These are phyloP conservation scores for Eulimnadia texana DNA, from an alignment of 1,140 invertebrate species.

Conservation along the genomic window DNA sequence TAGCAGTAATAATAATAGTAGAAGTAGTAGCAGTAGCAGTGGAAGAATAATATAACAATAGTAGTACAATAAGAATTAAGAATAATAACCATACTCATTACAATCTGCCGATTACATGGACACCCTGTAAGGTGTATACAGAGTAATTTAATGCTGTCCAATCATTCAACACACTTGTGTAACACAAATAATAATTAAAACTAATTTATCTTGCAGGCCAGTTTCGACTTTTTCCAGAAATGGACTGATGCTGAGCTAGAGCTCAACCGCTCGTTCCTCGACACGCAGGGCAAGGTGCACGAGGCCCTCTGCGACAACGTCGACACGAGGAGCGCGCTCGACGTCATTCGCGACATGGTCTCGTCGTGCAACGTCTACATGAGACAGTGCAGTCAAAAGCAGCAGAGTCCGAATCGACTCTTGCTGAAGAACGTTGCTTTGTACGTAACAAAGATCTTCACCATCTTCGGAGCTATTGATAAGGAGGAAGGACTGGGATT, in stretches of 20 bases:
- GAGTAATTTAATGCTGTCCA: too few relatives aligned
- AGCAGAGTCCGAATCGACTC: slow-evolving; percentile 32
- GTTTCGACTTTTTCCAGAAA: slow-evolving; percentile 30
- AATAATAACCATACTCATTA: too few relatives aligned
- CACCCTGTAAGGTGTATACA: too few relatives aligned
- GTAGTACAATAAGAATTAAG: too few relatives aligned
- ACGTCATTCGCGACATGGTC: slow-evolving; percentile 68
- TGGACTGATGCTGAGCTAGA: slow-evolving; percentile 31
- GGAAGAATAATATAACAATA: too few relatives aligned
- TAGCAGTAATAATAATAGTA: too few relatives aligned
- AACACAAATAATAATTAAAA: not conserved
- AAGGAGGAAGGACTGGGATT: slow-evolving; percentile 61
- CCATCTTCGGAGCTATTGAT: slow-evolving; percentile 73
- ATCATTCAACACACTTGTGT: too few relatives aligned
- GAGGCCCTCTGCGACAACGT: slow-evolving; percentile 84
- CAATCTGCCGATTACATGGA: too few relatives aligned
- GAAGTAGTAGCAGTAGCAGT: too few relatives aligned
- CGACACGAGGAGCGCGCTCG: slow-evolving; percentile 74
- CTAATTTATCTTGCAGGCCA: slow-evolving; percentile 6
- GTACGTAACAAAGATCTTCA: slow-evolving; percentile 76
- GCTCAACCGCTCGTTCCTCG: slow-evolving; percentile 42
- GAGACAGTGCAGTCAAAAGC: slow-evolving; percentile 39
- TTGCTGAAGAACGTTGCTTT: slow-evolving; percentile 49
- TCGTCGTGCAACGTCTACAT: slow-evolving; percentile 71
- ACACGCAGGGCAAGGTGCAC: slow-evolving; percentile 57